phyloP scores from a whole-genome alignment of 2,888 invertebrate genomes.

The Prosapia bicincta region DNA sequence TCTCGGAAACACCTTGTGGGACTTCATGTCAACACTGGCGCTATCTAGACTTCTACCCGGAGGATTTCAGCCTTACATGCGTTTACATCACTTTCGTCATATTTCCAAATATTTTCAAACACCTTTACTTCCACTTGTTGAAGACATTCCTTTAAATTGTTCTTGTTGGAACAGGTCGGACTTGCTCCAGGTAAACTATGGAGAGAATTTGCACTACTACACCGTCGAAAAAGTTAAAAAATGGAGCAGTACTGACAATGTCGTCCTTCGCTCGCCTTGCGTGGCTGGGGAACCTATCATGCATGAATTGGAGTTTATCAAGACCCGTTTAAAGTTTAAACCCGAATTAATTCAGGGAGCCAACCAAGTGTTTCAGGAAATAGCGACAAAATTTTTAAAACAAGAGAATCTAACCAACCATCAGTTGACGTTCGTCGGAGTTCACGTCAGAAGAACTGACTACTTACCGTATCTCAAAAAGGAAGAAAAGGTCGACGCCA shows the following conservation, averaged over 20 bases:
- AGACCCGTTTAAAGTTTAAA: not conserved
- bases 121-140: not conserved
- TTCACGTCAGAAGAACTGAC: not conserved
- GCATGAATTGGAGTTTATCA: not conserved
- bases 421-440: not conserved
- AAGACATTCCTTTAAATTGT: not conserved
- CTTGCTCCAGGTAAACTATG: no score
- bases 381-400: not conserved
- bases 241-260: no score
- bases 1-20: not conserved
- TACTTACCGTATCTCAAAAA: not conserved
- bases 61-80: not conserved
- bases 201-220: no score
- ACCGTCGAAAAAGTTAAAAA: no score
- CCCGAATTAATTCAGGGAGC: not conserved
- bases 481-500: not conserved
- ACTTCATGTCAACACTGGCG: not conserved
- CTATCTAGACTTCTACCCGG: not conserved
- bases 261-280: no score
- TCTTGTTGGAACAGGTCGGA: not conserved
- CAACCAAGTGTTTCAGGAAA: not conserved
- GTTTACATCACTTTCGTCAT: not conserved
- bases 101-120: not conserved
- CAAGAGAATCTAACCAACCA: not conserved
- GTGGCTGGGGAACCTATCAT: not conserved